phyloP scores from a whole-genome alignment of 2,797 vertebrate species.

The Microchirus variegatus region DNA sequence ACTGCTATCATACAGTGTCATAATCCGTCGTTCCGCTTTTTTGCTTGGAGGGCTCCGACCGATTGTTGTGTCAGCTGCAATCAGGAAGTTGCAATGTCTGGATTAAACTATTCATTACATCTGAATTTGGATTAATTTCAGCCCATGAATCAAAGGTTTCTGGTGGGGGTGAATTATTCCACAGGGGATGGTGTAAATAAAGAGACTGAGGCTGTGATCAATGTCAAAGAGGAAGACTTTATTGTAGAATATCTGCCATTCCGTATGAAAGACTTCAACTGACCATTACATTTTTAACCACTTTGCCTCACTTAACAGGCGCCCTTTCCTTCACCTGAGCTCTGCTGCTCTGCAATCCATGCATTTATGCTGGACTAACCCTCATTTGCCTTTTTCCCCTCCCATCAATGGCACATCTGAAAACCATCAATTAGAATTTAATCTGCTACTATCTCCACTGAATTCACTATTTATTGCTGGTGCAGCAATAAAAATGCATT shows the following conservation, averaged over 20 bases:
- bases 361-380: slow-evolving; percentile 19
- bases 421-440: slow-evolving; percentile 66
- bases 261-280: too few species aligned
- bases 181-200: slow-evolving; percentile 43
- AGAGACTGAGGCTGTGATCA: slow-evolving; percentile 3
- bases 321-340: slow-evolving; percentile 2
- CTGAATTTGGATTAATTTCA: slow-evolving; percentile 53
- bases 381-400: slow-evolving; percentile 31
- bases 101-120: slow-evolving; percentile 57
- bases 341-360: slow-evolving; percentile 17
- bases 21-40: slow-evolving; percentile 13
- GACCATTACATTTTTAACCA: not conserved
- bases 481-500: slow-evolving; percentile 67
- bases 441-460: slow-evolving; percentile 54
- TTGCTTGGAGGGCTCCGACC: slow-evolving; percentile 34
- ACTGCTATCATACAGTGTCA: slow-evolving; percentile 25
- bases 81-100: slow-evolving; percentile 36
- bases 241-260: too few species aligned
- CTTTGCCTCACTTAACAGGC: too few species aligned
- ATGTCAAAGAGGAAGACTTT: too few species aligned
- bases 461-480: slow-evolving; percentile 54
- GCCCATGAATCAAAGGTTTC: slow-evolving; percentile 63
- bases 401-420: slow-evolving; percentile 43
- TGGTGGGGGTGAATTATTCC: slow-evolving; percentile 42
- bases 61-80: slow-evolving; percentile 45